A percentile compares a stretch with the other conserved stretches of the same genome.
Conservation (phyloP, 2,888 invertebrate genomes). For the Nemapogon koenigi region DNA sequence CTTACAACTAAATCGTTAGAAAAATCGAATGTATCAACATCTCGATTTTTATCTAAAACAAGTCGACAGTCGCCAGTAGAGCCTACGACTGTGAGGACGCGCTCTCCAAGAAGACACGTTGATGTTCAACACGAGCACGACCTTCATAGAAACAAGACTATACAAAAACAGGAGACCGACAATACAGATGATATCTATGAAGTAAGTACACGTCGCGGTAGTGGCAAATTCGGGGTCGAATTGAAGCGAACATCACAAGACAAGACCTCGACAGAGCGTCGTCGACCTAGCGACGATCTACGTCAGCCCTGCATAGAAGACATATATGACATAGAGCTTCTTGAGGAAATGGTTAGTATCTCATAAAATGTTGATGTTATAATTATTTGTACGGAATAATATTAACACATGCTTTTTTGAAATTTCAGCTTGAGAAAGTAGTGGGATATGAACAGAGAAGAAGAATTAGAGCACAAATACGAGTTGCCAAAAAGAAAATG, state of each 20-base stretch:
- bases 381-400: slow-evolving; percentile 14
- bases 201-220: slow-evolving; percentile 56
- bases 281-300: slow-evolving; percentile 51
- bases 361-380: slow-evolving; percentile 6
- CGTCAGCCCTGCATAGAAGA: slow-evolving; percentile 70
- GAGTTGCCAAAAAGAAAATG: slow-evolving; percentile 71
- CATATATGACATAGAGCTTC: slow-evolving; percentile 72
- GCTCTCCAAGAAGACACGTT: no score
- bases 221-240: slow-evolving; percentile 74
- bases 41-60: no score
- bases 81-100: no score
- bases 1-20: no score
- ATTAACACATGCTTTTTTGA: slow-evolving; percentile 19
- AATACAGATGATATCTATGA: slow-evolving; percentile 44
- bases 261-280: slow-evolving; percentile 46
- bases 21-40: no score
- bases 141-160: no score
- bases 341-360: slow-evolving; percentile 73
- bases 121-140: no score
- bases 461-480: slow-evolving; percentile 78
- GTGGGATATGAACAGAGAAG: slow-evolving; percentile 79
- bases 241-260: slow-evolving; percentile 65
- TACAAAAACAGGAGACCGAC: no score
- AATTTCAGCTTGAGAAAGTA: slow-evolving; percentile 74
- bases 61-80: no score